Evolutionary conservation across 2,113 vertebrate species (phyloP), one percentile per base, ranked within the genome.

Genomic region (Zosterops lateralis): DNA sequence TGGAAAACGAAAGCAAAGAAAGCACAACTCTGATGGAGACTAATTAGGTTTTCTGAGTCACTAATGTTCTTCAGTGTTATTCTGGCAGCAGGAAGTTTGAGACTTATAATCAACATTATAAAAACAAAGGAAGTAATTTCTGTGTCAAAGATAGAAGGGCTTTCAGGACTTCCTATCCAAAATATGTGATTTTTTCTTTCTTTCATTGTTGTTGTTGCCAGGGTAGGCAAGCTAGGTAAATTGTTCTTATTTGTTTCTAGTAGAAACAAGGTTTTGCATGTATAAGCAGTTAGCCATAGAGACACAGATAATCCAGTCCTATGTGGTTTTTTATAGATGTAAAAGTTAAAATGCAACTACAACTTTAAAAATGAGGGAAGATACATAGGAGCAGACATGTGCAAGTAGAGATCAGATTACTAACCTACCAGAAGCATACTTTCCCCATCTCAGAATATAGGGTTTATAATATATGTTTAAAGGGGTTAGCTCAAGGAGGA

Each of bases 1-100:
- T 50, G 26, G 71, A 87, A 95, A 80, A 26, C 25, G 38, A 80
- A 85, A 92, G 68, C 29, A 57, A 74, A 84, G 72, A 80, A 95
- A 77, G 78, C 65, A 90, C 65, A 90, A 25, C 32, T 57, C 90
- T 71, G 51, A 29, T 74, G 15, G 67, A 85, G 47, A 80, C 47
- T 83, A 88, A 90, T 73, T 73, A 82, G 28, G 8, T 65, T 94
- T 85, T 92, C 79, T 89, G 85, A 96, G 72, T 95, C 82, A 92
- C 60, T 86, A 60, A 66, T 44, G 85, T 85, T 88, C 38, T 73
- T 66, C 71, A 51, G 60, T 57, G 51, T 54, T 90, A 70, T 62
- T 85, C 38, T 88, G 75, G 54, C 72, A 96, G 92, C 60, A 94
- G 72, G 82, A 75, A 88, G 32, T 42, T 56, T 66, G 44, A 83